Base-by-base conservation (phyloP, 2,113 vertebrate genomes). In the Gymnorhina tibicen region DNA sequence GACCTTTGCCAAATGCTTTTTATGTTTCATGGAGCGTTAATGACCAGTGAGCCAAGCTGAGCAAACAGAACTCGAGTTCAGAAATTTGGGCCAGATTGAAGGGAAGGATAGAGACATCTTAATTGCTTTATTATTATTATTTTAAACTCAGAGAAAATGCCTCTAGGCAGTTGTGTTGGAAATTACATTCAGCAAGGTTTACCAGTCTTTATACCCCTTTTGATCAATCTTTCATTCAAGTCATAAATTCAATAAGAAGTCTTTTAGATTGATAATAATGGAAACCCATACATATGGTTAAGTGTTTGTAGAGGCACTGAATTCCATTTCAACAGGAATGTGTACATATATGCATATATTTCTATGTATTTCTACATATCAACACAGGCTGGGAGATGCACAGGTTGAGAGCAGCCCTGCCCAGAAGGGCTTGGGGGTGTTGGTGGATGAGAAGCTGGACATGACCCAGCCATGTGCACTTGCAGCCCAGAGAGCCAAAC, bases 401-500 rank as follows among this genome's bases (percentile, higher is more conserved):
- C 37, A 59, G 37, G 81, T 28, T 10, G 16, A 74, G 46, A 67
- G 37, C 46, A 75, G 39, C 28, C 32, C 32, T 73, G 33, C 18
- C 59, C 3, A 66, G 21, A 50, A 50, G 32, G 37, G 3, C 12
- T 20, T 27, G 8, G 7, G 32, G 15, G 1, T 19, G 42, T 0
- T 64, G 27, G 15, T 50, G 44, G 18, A 1, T 33, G 15, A 50
- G 50, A 66, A 15, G 35, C 32, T 66, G 76, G 60, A 82, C 46
- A 18, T 7, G 37, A 82, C 3, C 60, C 0, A 0, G 11, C 39
- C 9, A 20, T 8, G 37, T 0, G 68, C 37, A 50, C 44, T 35
- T 4, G 0, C 22, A 52, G 27, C 68, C 46, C 7, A 10, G 24
- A 60, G 4, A 60, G 28, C 20, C n/a, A 89, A n/a, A 3, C 1